Base-by-base conservation (phyloP, 2,888 invertebrate genomes). In the Andrena bucephala region DNA sequence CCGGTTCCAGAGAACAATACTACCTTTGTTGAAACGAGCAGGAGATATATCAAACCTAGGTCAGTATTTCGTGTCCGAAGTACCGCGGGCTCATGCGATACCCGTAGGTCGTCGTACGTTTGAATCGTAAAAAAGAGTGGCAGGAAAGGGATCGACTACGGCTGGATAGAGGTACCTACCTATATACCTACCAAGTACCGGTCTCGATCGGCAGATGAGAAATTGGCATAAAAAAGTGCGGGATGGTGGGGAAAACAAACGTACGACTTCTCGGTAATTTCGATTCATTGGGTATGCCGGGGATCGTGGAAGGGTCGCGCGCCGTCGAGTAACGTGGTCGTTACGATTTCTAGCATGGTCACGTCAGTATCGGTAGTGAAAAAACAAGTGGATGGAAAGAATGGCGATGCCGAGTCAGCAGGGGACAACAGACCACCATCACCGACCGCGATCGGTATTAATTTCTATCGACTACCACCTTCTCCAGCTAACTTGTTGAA, bases 401-500 rank as follows among this genome's bases (percentile, higher is more conserved):
- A 16, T 5, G 29, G 27, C 4, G n/a, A 29, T 6, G 54, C 24
- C 8, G 54, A 8, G n/a, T 4, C 48, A 2, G 3, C n/a, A 0
- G 54, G 2, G 1, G 16, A 1, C 27, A 29, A 52, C 1, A 27
- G 20, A 13, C 27, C 66, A 4, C 27, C 71, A 0, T 42, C 42
- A 5, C 16, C 16, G 0, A 6, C 7, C 5, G n/a, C 52, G 33
- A 50, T 8, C 29, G 54, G 27, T 0, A 5, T 59, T 4, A 59
- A 79, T 13, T 20, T 72, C 13, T 48, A 69, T n/a, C 65, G 77
- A 50, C 27, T 84, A 29, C 84, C 84, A 0, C 84, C 93, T 6
- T 97, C 97, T 82, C 98, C 98, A 0, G 97, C 97, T 0, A 96
- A 96, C 89, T 95, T 98, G 0, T 94, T 98, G 6, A 96, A 97